phyloP scores from a whole-genome alignment of 92 coral and sea anemone genomes.

The Porites evermanni region DNA sequence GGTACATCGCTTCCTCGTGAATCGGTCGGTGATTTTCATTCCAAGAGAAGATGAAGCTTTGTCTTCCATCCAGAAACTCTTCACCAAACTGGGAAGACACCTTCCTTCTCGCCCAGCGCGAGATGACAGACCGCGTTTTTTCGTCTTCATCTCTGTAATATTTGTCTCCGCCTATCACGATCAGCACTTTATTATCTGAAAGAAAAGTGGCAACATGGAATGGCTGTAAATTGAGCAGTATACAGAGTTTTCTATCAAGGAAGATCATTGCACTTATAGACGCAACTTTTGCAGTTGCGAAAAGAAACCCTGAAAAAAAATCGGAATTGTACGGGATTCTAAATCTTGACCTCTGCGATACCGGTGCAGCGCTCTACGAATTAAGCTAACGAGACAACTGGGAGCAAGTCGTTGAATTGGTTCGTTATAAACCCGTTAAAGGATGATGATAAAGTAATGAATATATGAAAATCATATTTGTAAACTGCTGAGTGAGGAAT shows the following conservation, averaged over 20 bases:
- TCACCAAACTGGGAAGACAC: not conserved
- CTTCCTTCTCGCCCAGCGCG: not conserved
- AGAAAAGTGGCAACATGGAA: not conserved
- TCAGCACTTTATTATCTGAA: constrained; percentile 50
- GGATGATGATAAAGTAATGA: too few species aligned
- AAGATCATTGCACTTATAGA: not conserved
- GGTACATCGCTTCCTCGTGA: constrained; percentile 62
- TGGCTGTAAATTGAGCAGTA: not conserved
- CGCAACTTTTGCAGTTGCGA: not conserved
- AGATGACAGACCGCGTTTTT: not conserved
- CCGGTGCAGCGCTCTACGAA: too few species aligned
- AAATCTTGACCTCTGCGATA: too few species aligned
- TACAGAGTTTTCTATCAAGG: not conserved
- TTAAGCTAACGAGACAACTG: too few species aligned
- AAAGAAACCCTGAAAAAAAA: too few species aligned
- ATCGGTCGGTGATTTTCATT: constrained; percentile 51
- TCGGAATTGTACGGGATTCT: too few species aligned
- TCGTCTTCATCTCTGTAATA: not conserved
- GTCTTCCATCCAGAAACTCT: not conserved
- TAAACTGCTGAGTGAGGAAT: too few species aligned
- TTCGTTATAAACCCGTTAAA: too few species aligned
- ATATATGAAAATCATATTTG: too few species aligned
- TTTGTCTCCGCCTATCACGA: constrained; percentile 66
- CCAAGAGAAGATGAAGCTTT: constrained; percentile 63
- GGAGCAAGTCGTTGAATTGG: too few species aligned